Percentiles rank a stretch among this genome's conserved stretches.
Conservation (phyloP, 2,797 vertebrate genomes). For the Tarsius wallacei region DNA sequence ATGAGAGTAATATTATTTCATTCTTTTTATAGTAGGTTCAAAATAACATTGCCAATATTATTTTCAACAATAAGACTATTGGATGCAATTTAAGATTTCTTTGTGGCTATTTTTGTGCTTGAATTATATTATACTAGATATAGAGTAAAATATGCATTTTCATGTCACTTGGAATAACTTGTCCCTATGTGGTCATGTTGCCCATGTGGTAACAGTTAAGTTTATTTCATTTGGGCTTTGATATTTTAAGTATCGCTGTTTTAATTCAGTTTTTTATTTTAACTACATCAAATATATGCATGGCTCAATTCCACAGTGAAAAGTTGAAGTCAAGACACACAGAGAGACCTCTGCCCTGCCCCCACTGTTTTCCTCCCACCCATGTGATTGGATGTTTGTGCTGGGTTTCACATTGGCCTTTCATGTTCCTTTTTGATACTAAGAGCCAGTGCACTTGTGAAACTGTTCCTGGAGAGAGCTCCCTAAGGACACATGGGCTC, state of each 20-base stretch:
- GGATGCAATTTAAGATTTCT: neutral
- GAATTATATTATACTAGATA: neutral
- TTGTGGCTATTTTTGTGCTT: neutral
- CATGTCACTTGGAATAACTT: neutral
- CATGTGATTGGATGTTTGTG: neutral
- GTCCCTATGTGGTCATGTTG: neutral
- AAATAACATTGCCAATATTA: neutral
- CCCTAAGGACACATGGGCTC: rapidly evolving
- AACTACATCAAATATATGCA: neutral
- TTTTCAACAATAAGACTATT: neutral
- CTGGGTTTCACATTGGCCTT: neutral
- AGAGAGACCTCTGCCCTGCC: neutral
- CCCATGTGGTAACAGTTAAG: no score
- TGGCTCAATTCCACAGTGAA: neutral
- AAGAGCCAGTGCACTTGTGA: neutral
- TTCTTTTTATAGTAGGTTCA: neutral
- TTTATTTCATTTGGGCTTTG: neutral
- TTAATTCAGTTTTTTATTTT: neutral
- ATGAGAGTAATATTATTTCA: neutral
- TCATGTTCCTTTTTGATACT: neutral
- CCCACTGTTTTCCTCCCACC: no score
- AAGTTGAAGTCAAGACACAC: rapidly evolving
- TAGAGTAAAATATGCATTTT: neutral
- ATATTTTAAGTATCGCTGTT: neutral
- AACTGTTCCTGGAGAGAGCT: neutral